phyloP scores from a whole-genome alignment of 2,797 vertebrate species.

The Acestrorhynchus altus region DNA sequence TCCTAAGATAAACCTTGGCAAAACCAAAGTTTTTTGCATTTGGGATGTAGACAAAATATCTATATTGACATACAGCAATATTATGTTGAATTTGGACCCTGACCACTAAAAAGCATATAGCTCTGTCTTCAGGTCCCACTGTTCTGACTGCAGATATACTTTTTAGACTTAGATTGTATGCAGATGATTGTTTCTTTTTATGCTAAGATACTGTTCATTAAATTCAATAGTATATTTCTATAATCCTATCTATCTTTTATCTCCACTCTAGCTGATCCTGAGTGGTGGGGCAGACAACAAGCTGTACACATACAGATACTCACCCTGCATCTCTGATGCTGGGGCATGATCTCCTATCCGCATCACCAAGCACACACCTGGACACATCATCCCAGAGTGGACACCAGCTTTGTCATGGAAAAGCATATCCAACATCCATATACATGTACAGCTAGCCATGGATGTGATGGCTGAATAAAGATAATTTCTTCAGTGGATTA shows the following conservation, averaged over 20 bases:
- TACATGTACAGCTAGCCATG: too few species aligned
- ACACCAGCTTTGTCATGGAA: background rate
- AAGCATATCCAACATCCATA: background rate
- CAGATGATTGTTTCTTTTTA: too few species aligned
- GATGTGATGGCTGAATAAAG: background rate
- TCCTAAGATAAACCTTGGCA: too few species aligned
- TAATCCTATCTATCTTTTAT: background rate
- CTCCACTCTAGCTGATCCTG: constrained; percentile 83
- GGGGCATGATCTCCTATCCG: constrained; percentile 77
- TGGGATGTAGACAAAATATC: too few species aligned
- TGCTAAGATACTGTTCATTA: too few species aligned
- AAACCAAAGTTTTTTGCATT: too few species aligned
- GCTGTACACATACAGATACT: constrained; percentile 91
- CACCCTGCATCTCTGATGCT: constrained; percentile 81
- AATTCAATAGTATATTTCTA: background rate
- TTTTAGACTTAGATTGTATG: too few species aligned
- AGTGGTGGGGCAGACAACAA: constrained; percentile 98
- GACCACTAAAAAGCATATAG: too few species aligned
- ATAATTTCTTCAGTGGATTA: background rate
- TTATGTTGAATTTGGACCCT: too few species aligned
- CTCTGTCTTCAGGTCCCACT: too few species aligned
- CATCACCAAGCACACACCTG: background rate
- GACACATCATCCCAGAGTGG: background rate
- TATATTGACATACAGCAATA: too few species aligned
- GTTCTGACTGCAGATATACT: too few species aligned